Percentiles rank a stretch among this genome's conserved stretches.
These are phyloP conservation scores for Hirtodrosophila cameraria DNA, from an alignment of 2,888 invertebrate species.

Conservation along the genomic window DNA sequence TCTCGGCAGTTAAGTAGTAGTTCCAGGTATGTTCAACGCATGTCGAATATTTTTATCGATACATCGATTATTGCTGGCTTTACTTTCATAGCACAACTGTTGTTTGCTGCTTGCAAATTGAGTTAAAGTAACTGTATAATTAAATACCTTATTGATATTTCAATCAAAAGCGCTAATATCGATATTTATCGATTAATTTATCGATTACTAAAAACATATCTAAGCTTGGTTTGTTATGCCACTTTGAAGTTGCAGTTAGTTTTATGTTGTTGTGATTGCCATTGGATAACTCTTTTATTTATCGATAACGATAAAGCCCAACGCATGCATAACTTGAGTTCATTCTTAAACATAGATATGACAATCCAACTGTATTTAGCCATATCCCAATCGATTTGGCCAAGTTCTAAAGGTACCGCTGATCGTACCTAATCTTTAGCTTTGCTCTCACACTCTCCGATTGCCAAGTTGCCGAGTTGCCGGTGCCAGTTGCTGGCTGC, in stretches of 20 bases:
- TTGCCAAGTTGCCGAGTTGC: slow-evolving; percentile 21
- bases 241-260: no score
- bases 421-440: slow-evolving; percentile 21
- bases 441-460: slow-evolving; percentile 19
- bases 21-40: slow-evolving; percentile 39
- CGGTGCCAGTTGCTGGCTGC: slow-evolving; percentile 21
- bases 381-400: neutral
- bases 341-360: neutral
- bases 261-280: no score
- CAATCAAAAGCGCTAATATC: no score
- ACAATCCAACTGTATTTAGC: slow-evolving; percentile 2
- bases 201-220: no score
- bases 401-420: slow-evolving; percentile 38
- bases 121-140: no score
- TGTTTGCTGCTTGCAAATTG: no score
- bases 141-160: no score
- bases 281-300: no score
- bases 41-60: slow-evolving; percentile 33
- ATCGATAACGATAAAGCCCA: no score
- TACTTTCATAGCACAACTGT: no score
- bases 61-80: slow-evolving; percentile 39
- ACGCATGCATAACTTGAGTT: neutral
- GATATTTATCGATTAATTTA: no score
- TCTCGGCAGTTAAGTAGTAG: slow-evolving; percentile 14
- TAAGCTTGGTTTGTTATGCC: no score